phyloP scores from a whole-genome alignment of 2,113 vertebrate genomes.

The Dromas ardeola region DNA sequence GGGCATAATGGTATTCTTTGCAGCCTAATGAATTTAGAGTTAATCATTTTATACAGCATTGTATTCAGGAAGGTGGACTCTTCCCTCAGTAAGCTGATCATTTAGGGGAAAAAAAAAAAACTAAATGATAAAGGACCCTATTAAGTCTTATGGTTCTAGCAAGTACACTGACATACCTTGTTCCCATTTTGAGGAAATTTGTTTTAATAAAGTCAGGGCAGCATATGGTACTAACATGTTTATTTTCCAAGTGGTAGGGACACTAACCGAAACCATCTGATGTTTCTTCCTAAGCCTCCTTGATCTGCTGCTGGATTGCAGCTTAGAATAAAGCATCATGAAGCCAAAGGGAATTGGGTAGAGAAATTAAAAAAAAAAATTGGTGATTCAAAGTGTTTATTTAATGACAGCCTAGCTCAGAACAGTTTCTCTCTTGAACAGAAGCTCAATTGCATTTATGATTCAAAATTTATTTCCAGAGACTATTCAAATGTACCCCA shows the following conservation, averaged over 20 bases:
- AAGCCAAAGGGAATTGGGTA: slow-evolving; percentile 14
- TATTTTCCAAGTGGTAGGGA: slow-evolving; percentile 23
- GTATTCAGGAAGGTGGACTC: background rate
- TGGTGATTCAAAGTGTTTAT: background rate
- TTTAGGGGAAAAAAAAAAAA: background rate
- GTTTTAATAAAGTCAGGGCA: slow-evolving; percentile 5
- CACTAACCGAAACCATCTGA: slow-evolving; percentile 53
- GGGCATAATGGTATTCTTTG: background rate
- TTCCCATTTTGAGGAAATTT: background rate
- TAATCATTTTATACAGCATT: background rate
- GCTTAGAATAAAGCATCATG: slow-evolving; percentile 9
- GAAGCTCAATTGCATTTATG: background rate
- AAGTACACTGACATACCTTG: background rate
- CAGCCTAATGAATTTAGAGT: background rate
- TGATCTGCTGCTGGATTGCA: slow-evolving; percentile 64
- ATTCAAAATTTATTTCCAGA: background rate
- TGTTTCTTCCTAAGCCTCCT: slow-evolving; percentile 61
- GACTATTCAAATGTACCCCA: background rate
- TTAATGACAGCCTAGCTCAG: background rate
- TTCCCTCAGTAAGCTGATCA: background rate
- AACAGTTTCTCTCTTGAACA: background rate
- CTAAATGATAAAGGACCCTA: background rate
- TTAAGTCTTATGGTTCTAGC: background rate
- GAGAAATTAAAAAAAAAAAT: background rate
- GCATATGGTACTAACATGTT: slow-evolving; percentile 36